These are phyloP conservation scores for Chloroclysta siterata DNA, from an alignment of 2,888 invertebrate genomes.

Conservation along the genomic window DNA sequence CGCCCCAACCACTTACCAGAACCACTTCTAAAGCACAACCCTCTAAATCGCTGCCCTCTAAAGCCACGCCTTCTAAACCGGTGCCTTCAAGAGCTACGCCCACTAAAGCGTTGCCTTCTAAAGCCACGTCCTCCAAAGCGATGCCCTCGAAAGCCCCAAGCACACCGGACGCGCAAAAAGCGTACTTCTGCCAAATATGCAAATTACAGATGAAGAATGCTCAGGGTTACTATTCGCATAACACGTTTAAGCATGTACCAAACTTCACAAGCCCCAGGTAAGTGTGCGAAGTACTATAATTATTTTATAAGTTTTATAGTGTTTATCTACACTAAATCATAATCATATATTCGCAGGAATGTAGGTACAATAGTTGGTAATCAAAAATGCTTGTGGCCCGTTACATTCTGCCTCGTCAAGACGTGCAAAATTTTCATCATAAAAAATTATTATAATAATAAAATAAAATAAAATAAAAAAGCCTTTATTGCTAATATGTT, in stretches of 20 bases:
- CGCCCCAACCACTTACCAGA: slow-evolving; percentile 4
- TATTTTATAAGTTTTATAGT: too few relatives aligned
- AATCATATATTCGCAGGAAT: too few relatives aligned
- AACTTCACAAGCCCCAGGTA: slow-evolving; percentile 46
- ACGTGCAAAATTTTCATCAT: too few relatives aligned
- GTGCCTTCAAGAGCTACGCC: not conserved
- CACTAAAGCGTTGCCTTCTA: not conserved
- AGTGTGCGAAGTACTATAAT: slow-evolving; percentile 35
- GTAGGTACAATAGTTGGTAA: too few relatives aligned
- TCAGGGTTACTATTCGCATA: slow-evolving; percentile 42
- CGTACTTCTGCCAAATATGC: slow-evolving; percentile 39
- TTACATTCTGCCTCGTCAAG: too few relatives aligned
- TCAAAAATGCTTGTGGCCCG: too few relatives aligned
- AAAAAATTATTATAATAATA: too few relatives aligned
- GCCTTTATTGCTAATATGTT: too few relatives aligned
- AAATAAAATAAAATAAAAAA: too few relatives aligned
- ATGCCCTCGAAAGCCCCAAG: not conserved
- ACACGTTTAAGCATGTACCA: slow-evolving; percentile 36
- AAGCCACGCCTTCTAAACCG: not conserved
- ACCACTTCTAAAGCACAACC: slow-evolving; percentile 1
- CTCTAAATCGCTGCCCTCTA: slow-evolving; percentile 3
- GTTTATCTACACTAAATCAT: too few relatives aligned
- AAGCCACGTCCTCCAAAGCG: not conserved
- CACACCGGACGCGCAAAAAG: not conserved
- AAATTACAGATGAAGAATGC: slow-evolving; percentile 20